These are phyloP conservation scores for Alosa alosa DNA, from an alignment of 2,113 vertebrate species.

Conservation along the genomic window DNA sequence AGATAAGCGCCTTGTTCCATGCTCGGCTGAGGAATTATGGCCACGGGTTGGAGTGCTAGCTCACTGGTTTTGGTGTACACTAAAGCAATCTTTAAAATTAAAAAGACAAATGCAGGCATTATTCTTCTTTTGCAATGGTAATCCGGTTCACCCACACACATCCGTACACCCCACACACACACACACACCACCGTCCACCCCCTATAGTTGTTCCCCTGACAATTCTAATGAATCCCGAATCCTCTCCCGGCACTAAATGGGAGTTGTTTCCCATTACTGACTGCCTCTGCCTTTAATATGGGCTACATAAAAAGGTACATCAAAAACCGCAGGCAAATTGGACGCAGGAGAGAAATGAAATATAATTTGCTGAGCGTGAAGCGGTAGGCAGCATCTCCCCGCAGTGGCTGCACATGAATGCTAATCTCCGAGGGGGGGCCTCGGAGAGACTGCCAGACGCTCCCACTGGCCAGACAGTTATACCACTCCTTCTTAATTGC, in stretches of 20 bases:
- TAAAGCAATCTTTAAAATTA: not conserved
- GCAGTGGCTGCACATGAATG: conserved; percentile 18
- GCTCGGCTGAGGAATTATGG: not conserved
- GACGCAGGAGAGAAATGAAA: conserved; percentile 44
- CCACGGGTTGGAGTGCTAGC: not conserved
- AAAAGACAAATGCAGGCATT: not conserved
- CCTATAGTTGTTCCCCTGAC: not conserved
- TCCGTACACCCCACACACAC: not conserved
- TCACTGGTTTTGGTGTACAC: not conserved
- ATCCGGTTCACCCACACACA: not conserved
- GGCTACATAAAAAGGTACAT: conserved; percentile 42
- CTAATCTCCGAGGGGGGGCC: not conserved
- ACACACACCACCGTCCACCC: not conserved
- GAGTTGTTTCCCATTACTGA: conserved; percentile 33
- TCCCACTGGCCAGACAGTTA: not conserved
- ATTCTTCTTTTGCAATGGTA: not conserved
- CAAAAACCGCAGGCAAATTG: conserved; percentile 42
- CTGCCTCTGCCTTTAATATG: conserved; percentile 39
- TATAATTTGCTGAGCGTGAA: conserved; percentile 50
- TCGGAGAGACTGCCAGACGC: no score
- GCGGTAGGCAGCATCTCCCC: conserved; percentile 20
- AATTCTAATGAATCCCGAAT: conserved; percentile 19
- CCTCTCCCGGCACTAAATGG: conserved; percentile 35
- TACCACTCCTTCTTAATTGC: not conserved
- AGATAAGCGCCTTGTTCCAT: not conserved